phyloP scores from a whole-genome alignment of 2,113 vertebrate species.

The Lota lota region DNA sequence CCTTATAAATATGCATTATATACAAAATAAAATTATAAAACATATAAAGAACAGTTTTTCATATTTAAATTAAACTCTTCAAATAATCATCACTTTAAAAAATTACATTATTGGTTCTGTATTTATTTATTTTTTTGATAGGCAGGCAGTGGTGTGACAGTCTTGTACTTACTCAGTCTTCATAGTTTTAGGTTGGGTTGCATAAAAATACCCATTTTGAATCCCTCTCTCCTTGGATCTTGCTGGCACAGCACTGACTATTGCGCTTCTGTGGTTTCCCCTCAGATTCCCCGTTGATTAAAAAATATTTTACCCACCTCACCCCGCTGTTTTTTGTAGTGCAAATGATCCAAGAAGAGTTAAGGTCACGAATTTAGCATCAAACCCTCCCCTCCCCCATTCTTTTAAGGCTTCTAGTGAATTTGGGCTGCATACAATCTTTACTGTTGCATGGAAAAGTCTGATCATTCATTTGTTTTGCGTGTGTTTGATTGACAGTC shows the following conservation, averaged over 20 bases:
- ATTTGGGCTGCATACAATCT: slow-evolving; percentile 74
- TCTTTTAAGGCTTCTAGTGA: slow-evolving; percentile 77
- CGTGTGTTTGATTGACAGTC: slow-evolving; percentile 57
- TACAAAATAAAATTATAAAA: slow-evolving; percentile 99
- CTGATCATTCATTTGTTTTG: slow-evolving; percentile 37
- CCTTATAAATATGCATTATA: slow-evolving; percentile 99
- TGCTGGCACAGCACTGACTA: slow-evolving; percentile 62
- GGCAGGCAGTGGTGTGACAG: slow-evolving; percentile 76
- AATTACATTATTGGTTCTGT: slow-evolving; percentile 79
- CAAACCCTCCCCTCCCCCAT: slow-evolving; percentile 33
- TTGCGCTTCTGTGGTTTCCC: slow-evolving; percentile 49
- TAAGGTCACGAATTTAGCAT: slow-evolving; percentile 60
- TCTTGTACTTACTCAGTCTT: slow-evolving; percentile 47
- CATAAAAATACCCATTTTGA: slow-evolving; percentile 57
- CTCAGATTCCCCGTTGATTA: slow-evolving; percentile 50
- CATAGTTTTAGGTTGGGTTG: slow-evolving; percentile 54
- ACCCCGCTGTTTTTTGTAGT: slow-evolving; percentile 43
- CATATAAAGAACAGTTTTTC: slow-evolving; percentile 99
- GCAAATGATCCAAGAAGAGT: slow-evolving; percentile 72
- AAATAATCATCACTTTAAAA: slow-evolving; percentile 86
- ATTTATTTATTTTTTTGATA: slow-evolving; percentile 67
- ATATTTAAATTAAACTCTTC: slow-evolving; percentile 95
- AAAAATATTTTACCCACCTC: slow-evolving; percentile 23
- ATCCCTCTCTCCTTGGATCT: slow-evolving; percentile 58
- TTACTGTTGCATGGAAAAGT: slow-evolving; percentile 49